Evolutionary conservation across 2,797 vertebrate genomes (phyloP).

Genomic region (Vipera latastei): DNA sequence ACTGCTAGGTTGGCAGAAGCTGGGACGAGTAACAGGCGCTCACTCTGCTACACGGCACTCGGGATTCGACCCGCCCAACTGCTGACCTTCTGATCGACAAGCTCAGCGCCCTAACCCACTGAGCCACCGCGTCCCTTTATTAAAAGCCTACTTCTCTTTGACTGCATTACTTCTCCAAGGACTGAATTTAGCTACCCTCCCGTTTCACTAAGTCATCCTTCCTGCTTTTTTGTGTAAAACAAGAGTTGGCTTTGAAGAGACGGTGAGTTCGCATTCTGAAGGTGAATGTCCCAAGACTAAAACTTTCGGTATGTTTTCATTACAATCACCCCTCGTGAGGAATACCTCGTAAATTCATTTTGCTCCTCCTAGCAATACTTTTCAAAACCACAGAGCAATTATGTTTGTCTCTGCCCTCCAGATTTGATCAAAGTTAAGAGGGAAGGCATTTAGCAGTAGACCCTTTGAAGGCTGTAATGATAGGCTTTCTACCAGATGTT

Average conservation of each 20-base stretch:
- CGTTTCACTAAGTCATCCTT: neutral
- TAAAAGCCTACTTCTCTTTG: neutral
- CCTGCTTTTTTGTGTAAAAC: no score
- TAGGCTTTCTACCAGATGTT: slow-evolving; percentile 5
- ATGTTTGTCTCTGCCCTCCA: neutral
- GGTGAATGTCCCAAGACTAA: neutral
- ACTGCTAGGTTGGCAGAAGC: no score
- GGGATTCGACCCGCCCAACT: no score
- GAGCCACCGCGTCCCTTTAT: no score
- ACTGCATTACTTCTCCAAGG: neutral
- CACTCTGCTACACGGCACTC: no score
- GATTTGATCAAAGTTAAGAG: neutral
- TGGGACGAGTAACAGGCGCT: no score
- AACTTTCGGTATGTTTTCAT: slow-evolving; percentile 1
- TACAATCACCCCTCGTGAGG: neutral
- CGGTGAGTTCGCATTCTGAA: neutral
- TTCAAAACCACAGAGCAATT: slow-evolving; percentile 28
- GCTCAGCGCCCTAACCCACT: no score
- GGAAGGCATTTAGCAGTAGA: neutral
- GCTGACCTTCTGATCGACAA: no score
- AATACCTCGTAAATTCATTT: slow-evolving; percentile 8
- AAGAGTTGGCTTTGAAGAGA: neutral
- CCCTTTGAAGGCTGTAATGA: slow-evolving; percentile 21
- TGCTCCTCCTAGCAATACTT: neutral
- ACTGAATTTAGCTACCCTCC: neutral